Evolutionary conservation across 2,797 vertebrate genomes (phyloP).

Genomic region (Pipistrellus nathusii): DNA sequence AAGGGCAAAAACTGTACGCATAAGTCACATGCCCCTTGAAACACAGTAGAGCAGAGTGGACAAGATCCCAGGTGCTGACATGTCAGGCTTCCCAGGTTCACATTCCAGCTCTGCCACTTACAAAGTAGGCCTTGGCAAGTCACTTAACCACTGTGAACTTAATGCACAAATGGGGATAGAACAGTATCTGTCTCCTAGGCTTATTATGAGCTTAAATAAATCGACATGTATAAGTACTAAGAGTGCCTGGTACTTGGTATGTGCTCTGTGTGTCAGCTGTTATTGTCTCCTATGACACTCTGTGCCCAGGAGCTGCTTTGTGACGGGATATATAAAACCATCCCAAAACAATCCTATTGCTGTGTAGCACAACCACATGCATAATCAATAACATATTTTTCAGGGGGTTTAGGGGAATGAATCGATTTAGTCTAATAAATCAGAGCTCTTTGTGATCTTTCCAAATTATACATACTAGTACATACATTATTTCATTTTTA

Average conservation of each 20-base stretch:
- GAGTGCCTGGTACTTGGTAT: neutral
- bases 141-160: neutral
- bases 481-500: neutral
- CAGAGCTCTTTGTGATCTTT: neutral
- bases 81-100: neutral
- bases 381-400: neutral
- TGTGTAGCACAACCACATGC: neutral
- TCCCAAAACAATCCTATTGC: neutral
- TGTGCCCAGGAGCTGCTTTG: neutral
- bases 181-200: neutral
- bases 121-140: neutral
- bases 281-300: neutral
- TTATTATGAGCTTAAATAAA: neutral
- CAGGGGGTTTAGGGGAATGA: neutral
- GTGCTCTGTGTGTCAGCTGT: neutral
- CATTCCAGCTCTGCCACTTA: neutral
- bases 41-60: neutral
- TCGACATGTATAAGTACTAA: neutral
- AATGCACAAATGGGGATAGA: neutral
- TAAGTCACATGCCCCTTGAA: neutral
- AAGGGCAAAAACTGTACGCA: neutral
- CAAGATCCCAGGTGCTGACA: neutral
- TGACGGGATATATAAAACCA: neutral
- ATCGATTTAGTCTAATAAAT: slow-evolving; percentile 1
- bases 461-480: neutral